A percentile compares a stretch with the other conserved stretches of the same genome.
phyloP scores from a whole-genome alignment of 2,113 vertebrate genomes.

The Phaetusa simplex region DNA sequence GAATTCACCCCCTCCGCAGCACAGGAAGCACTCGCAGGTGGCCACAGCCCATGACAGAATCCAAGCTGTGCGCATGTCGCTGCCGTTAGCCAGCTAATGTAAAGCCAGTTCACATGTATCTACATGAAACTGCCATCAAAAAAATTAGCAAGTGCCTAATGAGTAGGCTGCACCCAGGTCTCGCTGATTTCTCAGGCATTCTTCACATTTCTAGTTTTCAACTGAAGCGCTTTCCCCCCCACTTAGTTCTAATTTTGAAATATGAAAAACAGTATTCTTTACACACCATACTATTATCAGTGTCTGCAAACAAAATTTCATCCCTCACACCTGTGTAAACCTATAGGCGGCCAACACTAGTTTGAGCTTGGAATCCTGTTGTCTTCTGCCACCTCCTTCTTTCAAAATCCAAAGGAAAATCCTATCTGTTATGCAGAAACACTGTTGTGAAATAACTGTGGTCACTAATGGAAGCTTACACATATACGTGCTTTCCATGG shows the following conservation, averaged over 20 bases:
- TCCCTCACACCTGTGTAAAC: neutral
- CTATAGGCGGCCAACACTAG: neutral
- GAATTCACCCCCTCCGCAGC: neutral
- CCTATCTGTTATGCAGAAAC: neutral
- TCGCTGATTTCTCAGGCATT: fast-evolving
- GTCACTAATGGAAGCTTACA: neutral
- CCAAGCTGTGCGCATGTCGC: fast-evolving
- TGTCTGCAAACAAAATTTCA: neutral
- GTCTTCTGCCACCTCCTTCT: neutral
- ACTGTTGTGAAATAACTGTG: neutral
- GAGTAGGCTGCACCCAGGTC: neutral
- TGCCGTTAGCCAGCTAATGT: neutral
- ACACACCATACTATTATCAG: neutral
- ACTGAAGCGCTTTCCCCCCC: neutral
- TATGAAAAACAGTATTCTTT: neutral
- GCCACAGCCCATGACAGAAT: neutral
- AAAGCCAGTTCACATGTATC: neutral
- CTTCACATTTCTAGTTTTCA: neutral
- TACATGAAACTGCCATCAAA: neutral
- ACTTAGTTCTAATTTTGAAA: neutral
- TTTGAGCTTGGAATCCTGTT: neutral
- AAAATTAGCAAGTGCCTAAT: neutral
- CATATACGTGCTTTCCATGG: fast-evolving
- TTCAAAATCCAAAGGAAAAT: neutral
- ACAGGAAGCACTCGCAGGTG: fast-evolving